Percentiles rank a stretch among this genome's conserved stretches.
Evolutionary conservation across 2,888 invertebrate species (phyloP).

Genomic region (Gibbula magus): DNA sequence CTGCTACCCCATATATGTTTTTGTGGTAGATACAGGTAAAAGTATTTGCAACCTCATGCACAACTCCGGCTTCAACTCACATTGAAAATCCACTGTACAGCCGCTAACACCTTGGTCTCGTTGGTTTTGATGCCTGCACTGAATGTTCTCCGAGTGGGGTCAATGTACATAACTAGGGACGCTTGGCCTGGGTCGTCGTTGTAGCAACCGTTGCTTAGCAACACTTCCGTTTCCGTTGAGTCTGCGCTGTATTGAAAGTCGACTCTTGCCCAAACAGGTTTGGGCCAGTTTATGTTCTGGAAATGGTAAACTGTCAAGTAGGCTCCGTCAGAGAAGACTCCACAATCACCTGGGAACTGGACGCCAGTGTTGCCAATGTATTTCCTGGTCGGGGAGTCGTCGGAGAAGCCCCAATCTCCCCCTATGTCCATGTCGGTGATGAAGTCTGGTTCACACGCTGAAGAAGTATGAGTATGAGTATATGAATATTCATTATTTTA

Average conservation of each 20-base stretch:
- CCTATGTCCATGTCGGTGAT: neutral
- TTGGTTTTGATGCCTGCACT: constrained; percentile 1
- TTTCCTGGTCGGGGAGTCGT: neutral
- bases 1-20: too few species aligned
- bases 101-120: neutral
- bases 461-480: too few species aligned
- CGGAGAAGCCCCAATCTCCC: neutral
- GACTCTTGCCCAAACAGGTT: neutral
- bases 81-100: neutral
- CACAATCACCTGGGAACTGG: neutral
- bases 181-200: neutral
- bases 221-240: neutral
- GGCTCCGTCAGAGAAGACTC: neutral
- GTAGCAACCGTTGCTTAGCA: neutral
- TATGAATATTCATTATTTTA: too few species aligned
- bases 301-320: neutral
- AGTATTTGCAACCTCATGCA: too few species aligned
- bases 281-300: constrained; percentile 2
- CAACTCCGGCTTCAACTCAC: neutral
- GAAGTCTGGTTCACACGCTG: neutral
- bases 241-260: neutral
- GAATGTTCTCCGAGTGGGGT: neutral
- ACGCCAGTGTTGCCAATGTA: neutral
- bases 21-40: too few species aligned
- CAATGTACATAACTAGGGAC: neutral